These are phyloP conservation scores for Hartigia nigra DNA, from an alignment of 2,888 invertebrate genomes.

Conservation along the genomic window DNA sequence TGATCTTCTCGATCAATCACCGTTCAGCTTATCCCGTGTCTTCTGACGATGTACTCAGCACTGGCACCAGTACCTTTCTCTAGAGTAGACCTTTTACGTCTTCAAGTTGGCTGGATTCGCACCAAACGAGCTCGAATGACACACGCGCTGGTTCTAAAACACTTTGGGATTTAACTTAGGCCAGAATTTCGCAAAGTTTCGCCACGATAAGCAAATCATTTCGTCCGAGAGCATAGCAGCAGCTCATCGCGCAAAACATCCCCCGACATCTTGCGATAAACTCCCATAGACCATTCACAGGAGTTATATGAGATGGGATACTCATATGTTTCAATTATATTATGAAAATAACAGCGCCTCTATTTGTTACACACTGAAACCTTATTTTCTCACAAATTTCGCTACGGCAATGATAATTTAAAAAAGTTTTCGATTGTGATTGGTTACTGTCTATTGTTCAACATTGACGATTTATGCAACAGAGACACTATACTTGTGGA, in stretches of 20 bases:
- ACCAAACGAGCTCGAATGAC: constrained; percentile 22
- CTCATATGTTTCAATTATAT: background rate
- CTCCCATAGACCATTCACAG: constrained; percentile 33
- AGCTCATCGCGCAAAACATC: constrained; percentile 58
- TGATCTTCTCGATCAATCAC: background rate
- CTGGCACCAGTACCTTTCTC: constrained; percentile 4
- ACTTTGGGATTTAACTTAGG: constrained; percentile 51
- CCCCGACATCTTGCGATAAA: constrained; percentile 62
- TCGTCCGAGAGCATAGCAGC: constrained; percentile 44
- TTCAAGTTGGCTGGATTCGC: background rate
- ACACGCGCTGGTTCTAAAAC: constrained; percentile 40
- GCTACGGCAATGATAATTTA: background rate
- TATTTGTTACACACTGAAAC: background rate
- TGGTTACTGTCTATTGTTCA: background rate
- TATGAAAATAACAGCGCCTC: background rate
- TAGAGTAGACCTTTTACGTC: background rate
- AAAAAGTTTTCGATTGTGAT: background rate
- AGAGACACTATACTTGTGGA: background rate
- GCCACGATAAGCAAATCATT: constrained; percentile 58
- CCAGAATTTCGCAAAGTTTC: constrained; percentile 49
- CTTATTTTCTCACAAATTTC: background rate
- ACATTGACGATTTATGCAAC: background rate
- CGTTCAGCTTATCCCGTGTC: background rate
- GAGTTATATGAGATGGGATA: background rate
- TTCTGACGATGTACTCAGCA: background rate